Evolutionary conservation across 2,797 vertebrate genomes (phyloP).

Genomic region (Eulemur coronatus): DNA sequence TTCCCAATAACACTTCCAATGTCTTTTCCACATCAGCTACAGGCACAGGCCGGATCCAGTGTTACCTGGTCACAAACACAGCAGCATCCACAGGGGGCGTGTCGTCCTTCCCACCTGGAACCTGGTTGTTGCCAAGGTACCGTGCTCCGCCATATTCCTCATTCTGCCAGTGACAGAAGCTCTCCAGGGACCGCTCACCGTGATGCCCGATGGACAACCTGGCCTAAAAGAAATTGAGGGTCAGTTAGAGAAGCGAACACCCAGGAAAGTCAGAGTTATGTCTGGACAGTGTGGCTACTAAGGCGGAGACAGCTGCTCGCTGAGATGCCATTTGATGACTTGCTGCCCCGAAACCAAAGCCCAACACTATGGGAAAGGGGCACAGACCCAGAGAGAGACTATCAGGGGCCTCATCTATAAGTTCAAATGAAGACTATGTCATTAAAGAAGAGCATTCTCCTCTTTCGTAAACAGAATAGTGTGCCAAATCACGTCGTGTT

Average conservation of each 20-base stretch:
- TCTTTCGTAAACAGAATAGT: neutral
- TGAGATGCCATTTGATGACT: rapidly evolving
- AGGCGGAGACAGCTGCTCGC: neutral
- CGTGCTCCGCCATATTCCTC: slow-evolving; percentile 92
- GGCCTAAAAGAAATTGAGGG: slow-evolving; percentile 81
- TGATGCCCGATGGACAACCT: slow-evolving; percentile 94
- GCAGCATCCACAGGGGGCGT: slow-evolving; percentile 92
- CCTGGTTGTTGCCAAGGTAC: slow-evolving; percentile 94
- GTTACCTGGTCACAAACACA: slow-evolving; percentile 96
- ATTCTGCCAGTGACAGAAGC: slow-evolving; percentile 98
- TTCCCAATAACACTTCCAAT: neutral
- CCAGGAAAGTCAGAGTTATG: neutral
- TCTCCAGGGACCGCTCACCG: slow-evolving; percentile 95
- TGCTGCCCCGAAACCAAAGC: no score
- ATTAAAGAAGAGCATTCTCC: neutral
- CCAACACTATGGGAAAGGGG: rapidly evolving
- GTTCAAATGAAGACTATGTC: neutral
- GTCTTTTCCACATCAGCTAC: neutral
- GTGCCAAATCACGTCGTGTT: neutral
- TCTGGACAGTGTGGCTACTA: rapidly evolving
- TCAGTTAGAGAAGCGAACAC: neutral
- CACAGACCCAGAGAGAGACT: neutral
- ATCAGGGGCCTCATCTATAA: neutral
- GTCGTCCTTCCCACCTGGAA: slow-evolving; percentile 93
- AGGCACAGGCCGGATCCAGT: neutral